A percentile compares a stretch with the other conserved stretches of the same genome.
These are phyloP conservation scores for Oasisia sp. DNA, from an alignment of 2,888 invertebrate genomes.

Conservation along the genomic window DNA sequence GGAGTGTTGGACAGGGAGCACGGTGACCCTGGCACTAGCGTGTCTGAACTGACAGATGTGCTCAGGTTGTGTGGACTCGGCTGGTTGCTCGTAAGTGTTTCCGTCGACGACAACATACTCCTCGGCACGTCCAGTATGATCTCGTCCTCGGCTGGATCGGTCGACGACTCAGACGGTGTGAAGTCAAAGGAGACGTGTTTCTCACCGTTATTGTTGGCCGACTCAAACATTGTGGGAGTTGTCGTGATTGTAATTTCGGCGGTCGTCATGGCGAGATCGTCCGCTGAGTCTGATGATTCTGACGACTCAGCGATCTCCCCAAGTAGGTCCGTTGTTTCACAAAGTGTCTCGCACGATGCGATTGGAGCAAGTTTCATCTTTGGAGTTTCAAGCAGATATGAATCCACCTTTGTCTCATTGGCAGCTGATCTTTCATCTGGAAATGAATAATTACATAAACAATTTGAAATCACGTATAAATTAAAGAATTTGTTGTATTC, in stretches of 20 bases:
- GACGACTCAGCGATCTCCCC: background rate
- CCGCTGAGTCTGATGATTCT: conserved; percentile 18
- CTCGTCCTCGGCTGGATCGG: conserved; percentile 28
- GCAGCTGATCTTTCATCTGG: conserved; percentile 22
- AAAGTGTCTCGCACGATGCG: conserved; percentile 64
- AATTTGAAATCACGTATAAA: background rate
- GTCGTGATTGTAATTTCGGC: conserved; percentile 33
- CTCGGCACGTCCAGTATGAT: conserved; percentile 32
- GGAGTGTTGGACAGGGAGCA: conserved; percentile 55
- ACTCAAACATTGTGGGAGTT: conserved; percentile 19
- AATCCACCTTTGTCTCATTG: conserved; percentile 34
- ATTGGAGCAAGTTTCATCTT: conserved; percentile 63
- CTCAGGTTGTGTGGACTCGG: conserved; percentile 46
- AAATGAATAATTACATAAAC: background rate
- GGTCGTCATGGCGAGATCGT: conserved; percentile 28
- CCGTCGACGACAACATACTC: conserved; percentile 45
- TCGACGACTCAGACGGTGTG: conserved; percentile 28
- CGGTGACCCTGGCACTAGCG: conserved; percentile 59
- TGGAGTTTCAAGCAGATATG: conserved; percentile 40
- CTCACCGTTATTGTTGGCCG: background rate
- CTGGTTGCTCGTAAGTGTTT: conserved; percentile 45
- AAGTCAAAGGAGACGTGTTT: background rate
- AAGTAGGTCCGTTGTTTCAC: conserved; percentile 45
- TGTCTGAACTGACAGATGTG: conserved; percentile 59
- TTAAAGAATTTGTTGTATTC: too few species aligned